Conservation (phyloP, 2,797 vertebrate genomes). For the Coluber constrictor region DNA sequence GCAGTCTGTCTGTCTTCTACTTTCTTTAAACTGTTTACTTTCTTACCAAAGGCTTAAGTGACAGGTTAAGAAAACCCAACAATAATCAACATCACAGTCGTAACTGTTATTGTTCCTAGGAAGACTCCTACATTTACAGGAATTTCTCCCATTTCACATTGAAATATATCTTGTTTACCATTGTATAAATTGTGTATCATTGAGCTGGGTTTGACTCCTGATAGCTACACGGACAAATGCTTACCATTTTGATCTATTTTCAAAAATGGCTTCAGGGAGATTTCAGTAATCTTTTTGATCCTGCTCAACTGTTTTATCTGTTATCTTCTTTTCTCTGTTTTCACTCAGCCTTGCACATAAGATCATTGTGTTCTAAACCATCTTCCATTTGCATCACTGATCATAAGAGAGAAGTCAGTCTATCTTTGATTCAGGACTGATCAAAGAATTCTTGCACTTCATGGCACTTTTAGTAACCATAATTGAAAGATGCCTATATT, state of each 20-base stretch:
- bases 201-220: background rate
- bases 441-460: background rate
- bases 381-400: background rate
- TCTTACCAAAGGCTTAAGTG: background rate
- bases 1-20: background rate
- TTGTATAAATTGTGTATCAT: background rate
- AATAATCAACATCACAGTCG: background rate
- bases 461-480: background rate
- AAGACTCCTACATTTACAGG: background rate
- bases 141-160: background rate
- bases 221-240: background rate
- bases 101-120: background rate
- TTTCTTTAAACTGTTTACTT: background rate
- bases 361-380: background rate
- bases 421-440: background rate
- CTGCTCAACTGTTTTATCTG: background rate
- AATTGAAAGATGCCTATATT: background rate
- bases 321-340: background rate
- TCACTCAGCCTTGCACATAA: background rate
- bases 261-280: background rate
- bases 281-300: background rate
- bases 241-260: background rate
- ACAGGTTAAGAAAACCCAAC: background rate
- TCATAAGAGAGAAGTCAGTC: background rate
- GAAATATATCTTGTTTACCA: background rate